Evolutionary conservation across 2,888 invertebrate genomes (phyloP).

Genomic region (Pilophorus perplexus): DNA sequence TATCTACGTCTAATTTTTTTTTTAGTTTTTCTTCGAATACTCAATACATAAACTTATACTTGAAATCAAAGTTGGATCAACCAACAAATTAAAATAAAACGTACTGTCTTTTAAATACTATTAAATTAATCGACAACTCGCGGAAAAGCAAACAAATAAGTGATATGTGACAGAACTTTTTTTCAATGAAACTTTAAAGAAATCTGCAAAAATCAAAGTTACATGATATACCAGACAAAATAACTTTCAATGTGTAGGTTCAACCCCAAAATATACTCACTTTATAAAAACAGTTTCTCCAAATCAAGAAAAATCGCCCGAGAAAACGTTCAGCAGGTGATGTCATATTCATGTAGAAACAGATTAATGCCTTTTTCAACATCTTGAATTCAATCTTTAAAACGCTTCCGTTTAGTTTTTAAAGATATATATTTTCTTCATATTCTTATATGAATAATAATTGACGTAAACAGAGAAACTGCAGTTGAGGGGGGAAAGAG

Average conservation of each 20-base stretch:
- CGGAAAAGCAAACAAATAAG: no score
- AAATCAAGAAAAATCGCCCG: background rate
- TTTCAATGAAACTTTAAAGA: background rate
- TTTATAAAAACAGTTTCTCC: slow-evolving; percentile 21
- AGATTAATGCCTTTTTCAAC: background rate
- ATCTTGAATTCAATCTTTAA: background rate
- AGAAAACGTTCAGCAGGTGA: background rate
- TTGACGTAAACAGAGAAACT: slow-evolving; percentile 46
- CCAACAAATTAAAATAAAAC: no score
- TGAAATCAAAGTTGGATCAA: no score
- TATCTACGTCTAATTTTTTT: no score
- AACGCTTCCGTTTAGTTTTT: background rate
- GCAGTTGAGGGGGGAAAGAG: slow-evolving; percentile 38
- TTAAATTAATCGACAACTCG: slow-evolving; percentile 33
- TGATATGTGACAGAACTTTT: slow-evolving; percentile 16
- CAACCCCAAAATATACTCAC: no score
- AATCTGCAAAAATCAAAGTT: background rate
- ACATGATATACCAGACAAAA: no score
- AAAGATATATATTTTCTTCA: slow-evolving; percentile 42
- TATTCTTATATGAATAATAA: slow-evolving; percentile 45
- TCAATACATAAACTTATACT: no score
- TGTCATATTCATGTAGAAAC: background rate
- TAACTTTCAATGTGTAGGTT: background rate
- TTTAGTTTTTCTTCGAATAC: no score
- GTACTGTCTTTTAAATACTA: slow-evolving; percentile 30